Percentiles rank a stretch among this genome's conserved stretches.
Conservation (phyloP, 1,140 invertebrate species). For the Drosophila paulistorum region DNA sequence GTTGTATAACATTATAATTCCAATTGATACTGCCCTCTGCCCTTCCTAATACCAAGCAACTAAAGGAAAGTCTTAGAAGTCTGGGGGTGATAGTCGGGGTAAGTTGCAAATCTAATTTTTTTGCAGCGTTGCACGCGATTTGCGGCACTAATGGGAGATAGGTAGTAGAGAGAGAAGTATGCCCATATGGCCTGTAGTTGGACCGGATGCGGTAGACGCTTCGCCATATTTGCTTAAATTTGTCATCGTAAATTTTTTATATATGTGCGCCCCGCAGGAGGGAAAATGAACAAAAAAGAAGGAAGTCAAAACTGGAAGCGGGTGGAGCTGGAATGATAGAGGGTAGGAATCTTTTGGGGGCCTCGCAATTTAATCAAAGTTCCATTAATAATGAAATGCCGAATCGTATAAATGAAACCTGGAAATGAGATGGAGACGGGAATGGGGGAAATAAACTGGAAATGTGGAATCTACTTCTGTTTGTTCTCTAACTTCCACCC, state of each 20-base stretch:
- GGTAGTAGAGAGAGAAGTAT: not conserved
- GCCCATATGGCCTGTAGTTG: slow-evolving; percentile 7
- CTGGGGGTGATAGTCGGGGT: not conserved
- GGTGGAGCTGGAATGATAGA: not conserved
- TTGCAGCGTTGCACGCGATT: slow-evolving; percentile 18
- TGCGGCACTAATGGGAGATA: not conserved
- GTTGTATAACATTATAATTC: not conserved
- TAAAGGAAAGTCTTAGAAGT: not conserved
- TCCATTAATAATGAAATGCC: slow-evolving; percentile 75
- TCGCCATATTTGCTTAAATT: slow-evolving; percentile 67
- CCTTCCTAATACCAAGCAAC: not conserved
- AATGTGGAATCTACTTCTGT: slow-evolving; percentile 31
- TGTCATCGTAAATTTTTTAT: slow-evolving; percentile 52
- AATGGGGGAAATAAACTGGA: slow-evolving; percentile 28
- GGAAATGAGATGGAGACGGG: not conserved
- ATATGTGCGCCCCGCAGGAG: not conserved
- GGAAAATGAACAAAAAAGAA: slow-evolving; percentile 2
- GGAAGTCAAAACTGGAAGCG: not conserved
- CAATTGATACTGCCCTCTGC: not conserved
- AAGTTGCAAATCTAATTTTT: slow-evolving; percentile 35
- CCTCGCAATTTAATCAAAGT: slow-evolving; percentile 74
- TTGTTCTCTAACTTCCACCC: no score
- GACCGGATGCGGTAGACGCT: slow-evolving; percentile 39
- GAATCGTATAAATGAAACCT: slow-evolving; percentile 40
- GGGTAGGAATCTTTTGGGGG: not conserved